Evolutionary conservation across 1,140 invertebrate genomes (phyloP).

Genomic region (Drosophila hydei): DNA sequence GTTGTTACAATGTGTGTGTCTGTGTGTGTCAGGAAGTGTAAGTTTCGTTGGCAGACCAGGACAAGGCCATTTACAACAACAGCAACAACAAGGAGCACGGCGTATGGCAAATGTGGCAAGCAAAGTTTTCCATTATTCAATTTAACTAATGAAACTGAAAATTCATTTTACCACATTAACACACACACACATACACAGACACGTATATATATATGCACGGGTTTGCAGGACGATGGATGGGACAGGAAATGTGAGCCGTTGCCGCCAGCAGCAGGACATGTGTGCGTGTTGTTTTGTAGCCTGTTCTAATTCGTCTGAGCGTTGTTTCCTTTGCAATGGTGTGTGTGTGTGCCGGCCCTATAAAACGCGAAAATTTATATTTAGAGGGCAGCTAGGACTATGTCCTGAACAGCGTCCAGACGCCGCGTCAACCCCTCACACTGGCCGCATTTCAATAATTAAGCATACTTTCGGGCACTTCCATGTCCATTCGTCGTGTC

Average conservation of each 20-base stretch:
- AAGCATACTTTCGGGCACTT: slow-evolving; percentile 67
- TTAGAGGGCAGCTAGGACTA: slow-evolving; percentile 45
- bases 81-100: slow-evolving; percentile 44
- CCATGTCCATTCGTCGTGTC: slow-evolving; percentile 50
- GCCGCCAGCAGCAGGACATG: slow-evolving; percentile 61
- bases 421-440: slow-evolving; percentile 34
- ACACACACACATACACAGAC: slow-evolving; percentile 56
- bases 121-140: slow-evolving; percentile 84
- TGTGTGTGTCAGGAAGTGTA: slow-evolving; percentile 61
- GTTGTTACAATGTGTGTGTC: slow-evolving; percentile 30
- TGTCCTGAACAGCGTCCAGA: slow-evolving; percentile 9
- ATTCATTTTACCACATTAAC: slow-evolving; percentile 83
- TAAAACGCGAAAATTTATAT: slow-evolving; percentile 79
- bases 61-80: slow-evolving; percentile 50
- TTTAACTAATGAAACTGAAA: slow-evolving; percentile 84
- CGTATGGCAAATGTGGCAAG: slow-evolving; percentile 66
- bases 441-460: slow-evolving; percentile 72
- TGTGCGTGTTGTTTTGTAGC: slow-evolving; percentile 59
- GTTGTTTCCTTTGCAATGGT: slow-evolving; percentile 2
- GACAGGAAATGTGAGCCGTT: slow-evolving; percentile 61
- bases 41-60: slow-evolving; percentile 68
- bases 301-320: slow-evolving; percentile 38
- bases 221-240: slow-evolving; percentile 33
- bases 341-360: slow-evolving; percentile 31
- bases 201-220: background rate